Evolutionary conservation across 2,888 invertebrate species (phyloP), one percentile per base, ranked within the genome.

Genomic region (Platycheirus albimanus): DNA sequence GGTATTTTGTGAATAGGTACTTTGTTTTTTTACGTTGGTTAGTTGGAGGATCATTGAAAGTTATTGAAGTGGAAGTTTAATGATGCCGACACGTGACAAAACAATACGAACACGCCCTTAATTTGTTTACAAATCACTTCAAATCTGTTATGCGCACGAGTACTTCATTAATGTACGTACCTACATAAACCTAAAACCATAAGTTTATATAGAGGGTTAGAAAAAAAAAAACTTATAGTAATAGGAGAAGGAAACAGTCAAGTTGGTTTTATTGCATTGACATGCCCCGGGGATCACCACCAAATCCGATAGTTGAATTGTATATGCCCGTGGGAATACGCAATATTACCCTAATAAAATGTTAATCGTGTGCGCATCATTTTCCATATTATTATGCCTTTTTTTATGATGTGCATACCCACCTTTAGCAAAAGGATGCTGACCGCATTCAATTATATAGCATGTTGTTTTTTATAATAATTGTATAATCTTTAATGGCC

Each of bases 41-140:
- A 61, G 66, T 66, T 67, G 54, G 49, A 78, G 72, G 69, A 78
- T 78, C 85, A 86, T 86, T 87, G 78, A 85, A 84, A 84, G 78
- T 85, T 86, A 86, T 85, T 86, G 86, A 85, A 86, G 88, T 87
- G 88, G 86, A 88, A 88, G 87, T 87, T 88, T 89, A 89, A 89
- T 87, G 88, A 89, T 88, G 86, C 86, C 87, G 89, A 88, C 90
- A 90, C 90, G 90, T 90, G 86, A 84, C 85, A 67, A 45, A 75
- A 80, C 85, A 85, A 86, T 85, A 72, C 69, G 63, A 33, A 89
- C 88, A 89, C 88, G 89, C 89, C 88, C 88, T 89, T 89, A 89
- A 90, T 90, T 90, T 90, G 90, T 90, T 90, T 90, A 88, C 90
- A 90, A 90, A 90, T 90, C 90, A 90, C 90, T 90, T 90, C 89